Evolutionary conservation across 2,888 invertebrate species (phyloP).

Genomic region (Aphidius colemani): DNA sequence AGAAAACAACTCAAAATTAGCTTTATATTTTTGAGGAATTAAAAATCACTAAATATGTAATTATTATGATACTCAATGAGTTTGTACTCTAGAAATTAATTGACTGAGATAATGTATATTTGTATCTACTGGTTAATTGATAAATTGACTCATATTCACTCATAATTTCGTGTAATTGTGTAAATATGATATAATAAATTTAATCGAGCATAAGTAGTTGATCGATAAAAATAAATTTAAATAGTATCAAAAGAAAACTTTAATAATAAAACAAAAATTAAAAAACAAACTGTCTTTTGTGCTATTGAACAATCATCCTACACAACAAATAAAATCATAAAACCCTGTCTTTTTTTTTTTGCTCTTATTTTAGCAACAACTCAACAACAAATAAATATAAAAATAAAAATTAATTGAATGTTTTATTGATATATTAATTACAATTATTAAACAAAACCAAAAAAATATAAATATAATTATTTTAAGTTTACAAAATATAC

Average conservation of each 20-base stretch:
- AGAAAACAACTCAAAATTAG: too few species aligned
- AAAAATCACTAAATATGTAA: conserved; percentile 2
- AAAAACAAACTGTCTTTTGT: too few species aligned
- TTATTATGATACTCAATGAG: conserved; percentile 11
- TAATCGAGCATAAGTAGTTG: background rate
- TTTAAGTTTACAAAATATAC: conserved; percentile 38
- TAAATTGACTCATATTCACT: conserved; percentile 3
- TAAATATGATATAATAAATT: conserved; percentile 17
- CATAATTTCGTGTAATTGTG: conserved; percentile 5
- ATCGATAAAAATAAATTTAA: too few species aligned
- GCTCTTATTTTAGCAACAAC: conserved; percentile 25
- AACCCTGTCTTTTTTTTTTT: too few species aligned
- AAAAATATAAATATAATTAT: conserved; percentile 39
- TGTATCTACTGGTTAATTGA: conserved; percentile 12
- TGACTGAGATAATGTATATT: conserved; percentile 23
- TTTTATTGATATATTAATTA: conserved; percentile 26
- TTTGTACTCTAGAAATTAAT: conserved; percentile 16
- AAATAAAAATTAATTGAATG: background rate
- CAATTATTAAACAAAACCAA: conserved; percentile 27
- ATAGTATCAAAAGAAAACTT: too few species aligned
- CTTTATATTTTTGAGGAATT: background rate
- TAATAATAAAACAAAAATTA: too few species aligned
- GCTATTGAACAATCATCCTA: too few species aligned
- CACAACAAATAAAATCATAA: too few species aligned
- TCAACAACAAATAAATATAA: background rate